Evolutionary conservation across 1,140 invertebrate species (phyloP).

Genomic region (Patella vulgata): DNA sequence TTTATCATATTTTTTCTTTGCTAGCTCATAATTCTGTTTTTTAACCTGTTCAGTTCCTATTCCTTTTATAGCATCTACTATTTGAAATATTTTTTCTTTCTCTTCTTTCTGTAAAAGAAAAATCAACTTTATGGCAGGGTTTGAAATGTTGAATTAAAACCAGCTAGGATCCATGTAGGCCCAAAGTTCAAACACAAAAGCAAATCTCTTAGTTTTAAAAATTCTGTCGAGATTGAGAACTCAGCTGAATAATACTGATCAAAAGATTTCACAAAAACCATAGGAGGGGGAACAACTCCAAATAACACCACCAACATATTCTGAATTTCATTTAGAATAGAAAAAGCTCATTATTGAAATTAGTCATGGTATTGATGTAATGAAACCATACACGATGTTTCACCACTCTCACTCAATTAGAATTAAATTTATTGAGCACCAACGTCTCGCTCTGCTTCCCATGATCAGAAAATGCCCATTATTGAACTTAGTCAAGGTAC

Average conservation of each 20-base stretch:
- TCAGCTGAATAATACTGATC: neutral
- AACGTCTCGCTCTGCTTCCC: too few species aligned
- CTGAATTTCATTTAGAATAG: too few species aligned
- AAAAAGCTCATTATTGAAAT: too few species aligned
- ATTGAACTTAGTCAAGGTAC: too few species aligned
- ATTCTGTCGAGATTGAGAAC: neutral
- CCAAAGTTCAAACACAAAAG: neutral
- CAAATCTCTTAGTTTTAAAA: neutral
- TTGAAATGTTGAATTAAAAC: neutral
- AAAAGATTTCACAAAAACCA: neutral
- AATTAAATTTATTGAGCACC: too few species aligned
- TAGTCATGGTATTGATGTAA: too few species aligned
- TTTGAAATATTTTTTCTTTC: constrained; percentile 62
- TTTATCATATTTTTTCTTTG: constrained; percentile 80
- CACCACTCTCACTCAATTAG: too few species aligned
- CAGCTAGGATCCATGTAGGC: neutral
- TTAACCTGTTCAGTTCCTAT: constrained; percentile 78
- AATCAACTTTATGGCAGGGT: constrained; percentile 1
- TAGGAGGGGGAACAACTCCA: neutral
- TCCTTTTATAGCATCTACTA: constrained; percentile 74
- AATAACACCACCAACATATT: too few species aligned
- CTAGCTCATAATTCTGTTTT: constrained; percentile 71
- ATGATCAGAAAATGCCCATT: too few species aligned
- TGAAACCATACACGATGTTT: too few species aligned
- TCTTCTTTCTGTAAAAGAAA: constrained; percentile 36